Evolutionary conservation across 2,113 vertebrate species (phyloP), one percentile per base, ranked within the genome.

Genomic region (Oplegnathus fasciatus): DNA sequence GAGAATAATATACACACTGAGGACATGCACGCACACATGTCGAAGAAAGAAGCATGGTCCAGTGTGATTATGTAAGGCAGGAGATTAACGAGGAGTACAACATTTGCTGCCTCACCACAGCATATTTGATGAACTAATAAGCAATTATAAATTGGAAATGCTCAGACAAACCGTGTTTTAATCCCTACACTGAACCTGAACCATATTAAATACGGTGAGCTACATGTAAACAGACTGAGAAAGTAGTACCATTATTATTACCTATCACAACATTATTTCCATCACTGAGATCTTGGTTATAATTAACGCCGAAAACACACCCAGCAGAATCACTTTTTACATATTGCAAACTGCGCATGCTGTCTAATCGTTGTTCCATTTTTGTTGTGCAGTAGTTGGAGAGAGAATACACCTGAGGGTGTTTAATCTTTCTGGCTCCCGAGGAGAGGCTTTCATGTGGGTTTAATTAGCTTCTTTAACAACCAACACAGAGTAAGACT

Each of bases 381-480:
- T 87, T 60, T 83, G 75, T 82, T 82, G 73, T 64, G 55, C 32
- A 0, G 79, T 60, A 69, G 83, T 42, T 78, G 71, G 54, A 68
- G 57, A 70, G 83, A 64, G 73, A 90, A 83, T 79, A 72, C 82
- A 88, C 87, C 82, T 83, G 84, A 87, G 90, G 87, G 78, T 65
- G 75, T 92, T 92, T 86, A 92, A 92, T 92, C 89, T 89, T 44
- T 62, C 77, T 77, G 88, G 86, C 81, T 86, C 80, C 85, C 0
- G 44, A 90, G 85, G 79, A 86, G 77, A 89, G 76, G 75, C 89
- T 93, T 92, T 94, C 85, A 86, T 93, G 86, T 90, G 80, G 82
- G 88, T 93, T 94, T 92, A 94, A 94, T 94, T 92, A 93, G 90
- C 87, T 91, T 89, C 80, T 93, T 92, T 91, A 92, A 92, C 90